Base-by-base conservation (phyloP, 2,888 invertebrate species). In the Drosophila picticornis region DNA sequence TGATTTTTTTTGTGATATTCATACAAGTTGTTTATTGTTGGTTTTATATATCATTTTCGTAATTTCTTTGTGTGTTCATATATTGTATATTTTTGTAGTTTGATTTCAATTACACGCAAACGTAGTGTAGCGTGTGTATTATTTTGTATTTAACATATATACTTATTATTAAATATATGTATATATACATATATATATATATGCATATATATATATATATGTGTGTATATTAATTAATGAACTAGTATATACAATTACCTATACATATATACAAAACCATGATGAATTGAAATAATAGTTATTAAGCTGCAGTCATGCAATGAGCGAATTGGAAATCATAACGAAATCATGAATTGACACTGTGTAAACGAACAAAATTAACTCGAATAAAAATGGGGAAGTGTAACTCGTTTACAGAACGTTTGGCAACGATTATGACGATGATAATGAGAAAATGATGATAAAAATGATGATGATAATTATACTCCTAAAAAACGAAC, bases 261-360 rank as follows among this genome's bases (percentile, higher is more conserved):
- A 84, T 74, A 81, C 60, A 70, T 71, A 80, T 72, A 75, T 52
- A 83, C 63, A 83, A 72, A 86, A 77, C 64, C 83, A 78, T 74
- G 80, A 84, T 80, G 72, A 88, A 90, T 84, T 82, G 78, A 73
- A 88, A 87, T 84, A 86, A 86, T 90, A 87, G 84, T 75, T 76
- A 38, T 55, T 87, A 87, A 88, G 90, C 70, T 75, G 76, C 72
- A 77, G 62, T 69, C 70, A 71, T 62, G 76, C 61, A 78, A 65
- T 66, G 65, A 57, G 58, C 63, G 65, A 70, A 73, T 61, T 63
- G 64, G 62, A 56, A 69, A 69, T 51, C 50, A 11, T 69, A 60
- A 38, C 34, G 43, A 56, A 70, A 53, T 60, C 59, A 64, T 59
- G 55, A 67, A 64, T 34, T 63, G 43, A 57, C 65, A 55, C 53